Evolutionary conservation across 2,888 invertebrate genomes (phyloP).

Genomic region (Taphrorychus bicolor): DNA sequence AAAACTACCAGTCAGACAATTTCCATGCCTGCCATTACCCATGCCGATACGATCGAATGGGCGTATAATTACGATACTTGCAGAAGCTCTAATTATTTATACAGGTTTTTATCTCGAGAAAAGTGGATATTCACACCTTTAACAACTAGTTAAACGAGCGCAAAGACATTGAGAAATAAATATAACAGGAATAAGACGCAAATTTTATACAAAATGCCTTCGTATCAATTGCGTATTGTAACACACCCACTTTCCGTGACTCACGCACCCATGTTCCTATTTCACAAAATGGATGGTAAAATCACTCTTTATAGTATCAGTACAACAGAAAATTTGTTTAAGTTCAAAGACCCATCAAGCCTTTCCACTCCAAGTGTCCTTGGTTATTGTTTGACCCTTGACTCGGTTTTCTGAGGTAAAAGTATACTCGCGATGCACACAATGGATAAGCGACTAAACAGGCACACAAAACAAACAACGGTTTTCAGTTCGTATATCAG

Average conservation of each 20-base stretch:
- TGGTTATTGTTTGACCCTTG: constrained; percentile 18
- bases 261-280: constrained; percentile 7
- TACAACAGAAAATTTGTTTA: no score
- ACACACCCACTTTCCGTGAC: constrained; percentile 26
- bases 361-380: background rate
- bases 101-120: no score
- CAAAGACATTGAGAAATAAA: no score
- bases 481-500: constrained; percentile 23
- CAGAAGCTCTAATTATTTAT: background rate
- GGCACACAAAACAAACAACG: constrained; percentile 21
- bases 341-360: no score
- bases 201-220: background rate
- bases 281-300: constrained; percentile 23
- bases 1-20: background rate
- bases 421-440: constrained; percentile 28
- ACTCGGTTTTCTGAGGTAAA: constrained; percentile 17
- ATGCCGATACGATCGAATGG: background rate
- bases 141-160: no score
- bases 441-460: constrained; percentile 16
- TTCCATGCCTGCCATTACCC: background rate
- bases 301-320: constrained; percentile 12
- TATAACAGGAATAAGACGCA: no score
- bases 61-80: background rate
- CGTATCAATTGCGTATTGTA: constrained; percentile 7
- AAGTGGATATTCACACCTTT: no score